A percentile compares a stretch with the other conserved stretches of the same genome.
Evolutionary conservation across 2,888 invertebrate genomes (phyloP).

Genomic region (Athalia circularis): DNA sequence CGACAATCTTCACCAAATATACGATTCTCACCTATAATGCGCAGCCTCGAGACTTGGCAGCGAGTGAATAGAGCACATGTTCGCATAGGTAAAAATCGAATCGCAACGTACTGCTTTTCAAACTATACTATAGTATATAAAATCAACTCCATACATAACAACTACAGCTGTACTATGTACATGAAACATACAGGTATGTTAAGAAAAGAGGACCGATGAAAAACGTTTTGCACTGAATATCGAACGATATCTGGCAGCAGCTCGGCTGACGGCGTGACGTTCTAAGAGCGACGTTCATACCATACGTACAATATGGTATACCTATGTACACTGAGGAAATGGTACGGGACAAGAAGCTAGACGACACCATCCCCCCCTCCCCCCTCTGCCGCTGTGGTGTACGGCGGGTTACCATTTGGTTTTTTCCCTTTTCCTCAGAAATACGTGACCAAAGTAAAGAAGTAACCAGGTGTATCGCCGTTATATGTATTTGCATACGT

Average conservation of each 20-base stretch:
- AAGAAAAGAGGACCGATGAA: conserved; percentile 30
- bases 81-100: too few relatives aligned
- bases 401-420: too few relatives aligned
- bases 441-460: conserved; percentile 37
- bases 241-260: conserved; percentile 29
- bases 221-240: conserved; percentile 38
- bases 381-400: too few relatives aligned
- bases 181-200: conserved; percentile 14
- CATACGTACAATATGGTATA: too few relatives aligned
- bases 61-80: too few relatives aligned
- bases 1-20: too few relatives aligned
- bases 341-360: neutral
- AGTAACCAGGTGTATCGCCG: conserved; percentile 41
- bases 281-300: neutral
- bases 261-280: conserved; percentile 30
- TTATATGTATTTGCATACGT: conserved; percentile 29
- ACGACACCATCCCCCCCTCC: neutral
- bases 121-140: too few relatives aligned
- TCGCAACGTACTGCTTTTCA: too few relatives aligned
- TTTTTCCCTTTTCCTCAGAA: neutral
- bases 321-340: too few relatives aligned
- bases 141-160: neutral
- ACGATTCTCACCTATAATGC: too few relatives aligned
- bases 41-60: too few relatives aligned
- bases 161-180: neutral